A percentile compares a stretch with the other conserved stretches of the same genome.
These are phyloP conservation scores for Caenorhabditis becei DNA, from an alignment of 2,888 invertebrate species.

Conservation along the genomic window DNA sequence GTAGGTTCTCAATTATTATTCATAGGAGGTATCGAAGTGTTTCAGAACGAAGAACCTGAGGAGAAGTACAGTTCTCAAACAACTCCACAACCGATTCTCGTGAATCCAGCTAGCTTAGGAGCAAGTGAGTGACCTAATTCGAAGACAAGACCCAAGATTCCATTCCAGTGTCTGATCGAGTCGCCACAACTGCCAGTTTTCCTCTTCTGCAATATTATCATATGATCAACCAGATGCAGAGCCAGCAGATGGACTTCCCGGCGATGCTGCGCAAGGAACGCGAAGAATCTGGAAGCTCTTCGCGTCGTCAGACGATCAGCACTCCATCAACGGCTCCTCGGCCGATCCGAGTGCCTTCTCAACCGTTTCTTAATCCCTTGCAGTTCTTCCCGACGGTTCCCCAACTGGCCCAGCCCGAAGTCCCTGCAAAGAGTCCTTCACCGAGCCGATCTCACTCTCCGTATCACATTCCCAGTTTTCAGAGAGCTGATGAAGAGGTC, in stretches of 20 bases:
- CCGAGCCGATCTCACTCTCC: constrained; percentile 8
- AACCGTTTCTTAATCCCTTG: constrained; percentile 23
- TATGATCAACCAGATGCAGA: constrained; percentile 49
- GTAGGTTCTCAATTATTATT: constrained; percentile 11
- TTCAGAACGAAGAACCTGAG: constrained; percentile 47
- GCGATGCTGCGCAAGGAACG: constrained; percentile 21
- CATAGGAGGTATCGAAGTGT: background rate
- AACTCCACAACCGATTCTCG: constrained; percentile 10
- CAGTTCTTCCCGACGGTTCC: constrained; percentile 5
- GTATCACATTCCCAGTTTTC: constrained; percentile 36
- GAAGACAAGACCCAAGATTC: background rate
- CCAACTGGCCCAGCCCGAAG: constrained; percentile 4
- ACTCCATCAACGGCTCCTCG: constrained; percentile 15
- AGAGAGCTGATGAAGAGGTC: constrained; percentile 43
- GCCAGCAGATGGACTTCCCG: constrained; percentile 29
- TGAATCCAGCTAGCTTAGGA: constrained; percentile 23
- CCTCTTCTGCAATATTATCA: constrained; percentile 45
- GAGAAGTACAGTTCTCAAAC: constrained; percentile 31
- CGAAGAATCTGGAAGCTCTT: constrained; percentile 29
- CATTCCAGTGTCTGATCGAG: constrained; percentile 35
- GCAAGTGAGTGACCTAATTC: constrained; percentile 8
- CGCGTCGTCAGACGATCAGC: constrained; percentile 41
- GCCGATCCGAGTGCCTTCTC: constrained; percentile 31
- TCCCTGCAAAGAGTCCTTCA: constrained; percentile 6
- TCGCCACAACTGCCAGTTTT: constrained; percentile 5